These are phyloP conservation scores for Horisme vitalbata DNA, from an alignment of 2,888 invertebrate species.

Conservation along the genomic window DNA sequence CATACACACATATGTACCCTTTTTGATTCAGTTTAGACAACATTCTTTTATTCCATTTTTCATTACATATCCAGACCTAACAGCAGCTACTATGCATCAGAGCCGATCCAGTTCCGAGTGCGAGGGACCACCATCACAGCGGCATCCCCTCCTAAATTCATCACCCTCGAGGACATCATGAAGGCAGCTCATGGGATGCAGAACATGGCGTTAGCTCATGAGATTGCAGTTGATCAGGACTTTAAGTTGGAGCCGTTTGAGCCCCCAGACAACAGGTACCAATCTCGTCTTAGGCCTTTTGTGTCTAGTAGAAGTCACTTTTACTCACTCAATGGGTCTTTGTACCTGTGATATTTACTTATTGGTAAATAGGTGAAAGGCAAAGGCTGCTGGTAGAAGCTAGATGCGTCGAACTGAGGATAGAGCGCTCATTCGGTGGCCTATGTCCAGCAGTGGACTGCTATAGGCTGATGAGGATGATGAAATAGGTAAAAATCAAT, in stretches of 20 bases:
- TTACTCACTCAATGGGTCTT: background rate
- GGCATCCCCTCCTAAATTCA: conserved; percentile 92
- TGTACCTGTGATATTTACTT: background rate
- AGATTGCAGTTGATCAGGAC: conserved; percentile 97
- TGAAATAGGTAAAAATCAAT: too few relatives aligned
- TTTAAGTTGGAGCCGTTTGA: conserved; percentile 93
- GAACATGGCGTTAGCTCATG: conserved; percentile 98
- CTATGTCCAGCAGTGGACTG: too few relatives aligned
- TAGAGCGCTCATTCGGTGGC: too few relatives aligned
- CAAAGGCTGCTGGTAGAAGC: too few relatives aligned
- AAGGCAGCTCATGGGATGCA: conserved; percentile 93
- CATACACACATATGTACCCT: too few relatives aligned
- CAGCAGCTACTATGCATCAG: conserved; percentile 64
- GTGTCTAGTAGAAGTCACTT: background rate
- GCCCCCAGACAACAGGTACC: conserved; percentile 89
- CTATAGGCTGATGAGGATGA: too few relatives aligned
- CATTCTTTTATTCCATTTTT: background rate
- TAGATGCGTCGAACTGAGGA: too few relatives aligned
- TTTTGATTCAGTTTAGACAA: too few relatives aligned
- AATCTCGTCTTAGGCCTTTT: background rate
- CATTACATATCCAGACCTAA: too few relatives aligned
- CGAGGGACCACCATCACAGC: conserved; percentile 83
- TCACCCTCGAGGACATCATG: conserved; percentile 93
- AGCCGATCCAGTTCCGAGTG: conserved; percentile 81
- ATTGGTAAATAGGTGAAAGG: too few relatives aligned